Conservation (phyloP, 2,113 vertebrate species). For the Ailurus styani region DNA sequence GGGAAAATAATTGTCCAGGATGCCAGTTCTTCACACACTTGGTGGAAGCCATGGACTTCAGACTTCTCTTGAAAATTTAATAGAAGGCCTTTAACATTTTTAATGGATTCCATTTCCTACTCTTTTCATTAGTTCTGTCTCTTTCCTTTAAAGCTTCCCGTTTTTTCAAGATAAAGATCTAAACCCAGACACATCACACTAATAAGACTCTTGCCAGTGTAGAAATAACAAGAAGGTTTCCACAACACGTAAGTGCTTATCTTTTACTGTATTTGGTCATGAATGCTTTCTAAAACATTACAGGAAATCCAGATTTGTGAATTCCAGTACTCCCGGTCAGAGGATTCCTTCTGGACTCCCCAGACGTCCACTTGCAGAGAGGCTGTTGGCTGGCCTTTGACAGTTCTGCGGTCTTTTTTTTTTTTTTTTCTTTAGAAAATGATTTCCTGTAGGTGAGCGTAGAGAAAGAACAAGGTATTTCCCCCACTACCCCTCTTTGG, state of each 20-base stretch:
- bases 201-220: constrained; percentile 18
- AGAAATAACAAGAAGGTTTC: neutral
- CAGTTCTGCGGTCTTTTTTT: neutral
- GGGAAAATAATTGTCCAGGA: neutral
- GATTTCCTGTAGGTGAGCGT: neutral
- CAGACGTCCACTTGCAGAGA: neutral
- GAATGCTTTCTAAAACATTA: constrained; percentile 35
- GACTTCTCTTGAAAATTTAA: neutral
- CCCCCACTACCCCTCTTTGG: too few relatives aligned
- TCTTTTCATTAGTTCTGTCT: constrained; percentile 38
- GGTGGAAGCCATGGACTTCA: neutral
- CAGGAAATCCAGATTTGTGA: constrained; percentile 17
- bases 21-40: neutral
- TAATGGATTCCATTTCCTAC: constrained; percentile 22
- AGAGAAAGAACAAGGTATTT: neutral
- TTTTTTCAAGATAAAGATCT: constrained; percentile 29
- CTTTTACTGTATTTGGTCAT: constrained; percentile 35
- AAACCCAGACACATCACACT: neutral
- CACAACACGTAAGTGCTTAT: constrained; percentile 15
- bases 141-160: constrained; percentile 21
- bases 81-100: constrained; percentile 7
- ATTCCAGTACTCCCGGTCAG: neutral
- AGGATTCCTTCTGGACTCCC: neutral
- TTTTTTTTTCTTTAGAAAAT: neutral
- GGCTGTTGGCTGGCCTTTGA: neutral